Conservation (phyloP, 2,113 vertebrate genomes). For the Limnothrissa miodon region DNA sequence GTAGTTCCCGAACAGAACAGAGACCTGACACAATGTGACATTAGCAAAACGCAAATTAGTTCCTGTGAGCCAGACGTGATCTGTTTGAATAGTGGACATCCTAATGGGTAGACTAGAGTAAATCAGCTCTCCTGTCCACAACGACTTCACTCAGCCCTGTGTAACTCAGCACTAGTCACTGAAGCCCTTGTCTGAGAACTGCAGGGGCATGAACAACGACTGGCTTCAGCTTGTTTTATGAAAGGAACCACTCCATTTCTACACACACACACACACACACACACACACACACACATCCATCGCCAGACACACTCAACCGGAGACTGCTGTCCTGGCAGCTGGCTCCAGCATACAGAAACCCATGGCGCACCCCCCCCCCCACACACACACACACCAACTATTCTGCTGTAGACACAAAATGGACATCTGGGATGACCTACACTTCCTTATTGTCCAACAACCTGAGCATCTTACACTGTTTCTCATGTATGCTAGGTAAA, state of each 20-base stretch:
- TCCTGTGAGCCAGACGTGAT: neutral
- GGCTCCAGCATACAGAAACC: neutral
- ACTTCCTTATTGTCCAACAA: neutral
- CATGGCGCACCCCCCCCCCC: neutral
- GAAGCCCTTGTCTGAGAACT: neutral
- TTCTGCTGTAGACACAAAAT: neutral
- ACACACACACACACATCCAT: neutral
- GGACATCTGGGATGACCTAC: neutral
- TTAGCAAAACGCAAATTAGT: neutral
- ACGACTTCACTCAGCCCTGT: neutral
- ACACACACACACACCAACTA: neutral
- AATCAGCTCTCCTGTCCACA: neutral
- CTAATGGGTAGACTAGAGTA: neutral
- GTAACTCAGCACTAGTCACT: neutral
- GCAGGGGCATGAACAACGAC: conserved; percentile 3
- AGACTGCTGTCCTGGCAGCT: neutral
- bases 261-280: conserved; percentile 7
- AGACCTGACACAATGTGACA: neutral
- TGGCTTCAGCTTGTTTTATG: conserved; percentile 10
- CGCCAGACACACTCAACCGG: conserved; percentile 5
- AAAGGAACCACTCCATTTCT: conserved; percentile 33
- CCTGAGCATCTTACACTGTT: no score
- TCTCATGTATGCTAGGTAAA: no score
- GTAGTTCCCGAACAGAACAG: no score
- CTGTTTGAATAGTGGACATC: no score